Evolutionary conservation across 1,140 invertebrate genomes (phyloP).

Genomic region (Araneus ventricosus): DNA sequence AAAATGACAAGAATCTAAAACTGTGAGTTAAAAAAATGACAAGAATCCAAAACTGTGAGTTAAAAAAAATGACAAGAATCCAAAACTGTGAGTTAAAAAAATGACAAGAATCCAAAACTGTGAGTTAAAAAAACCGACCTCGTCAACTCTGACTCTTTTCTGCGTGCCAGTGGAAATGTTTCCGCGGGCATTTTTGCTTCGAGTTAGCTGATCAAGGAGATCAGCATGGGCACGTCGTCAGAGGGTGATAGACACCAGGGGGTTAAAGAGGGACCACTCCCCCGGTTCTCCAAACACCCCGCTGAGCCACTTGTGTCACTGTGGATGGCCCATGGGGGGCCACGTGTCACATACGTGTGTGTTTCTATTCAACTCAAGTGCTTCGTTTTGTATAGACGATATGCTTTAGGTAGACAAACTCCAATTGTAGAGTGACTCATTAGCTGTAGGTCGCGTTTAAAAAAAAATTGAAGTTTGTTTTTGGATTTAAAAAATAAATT

Average conservation of each 20-base stretch:
- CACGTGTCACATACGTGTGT: slow-evolving; percentile 30
- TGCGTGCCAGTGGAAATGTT: not conserved
- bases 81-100: too few species aligned
- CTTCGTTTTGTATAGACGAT: slow-evolving; percentile 43
- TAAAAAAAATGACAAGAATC: too few species aligned
- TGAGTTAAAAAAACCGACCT: not conserved
- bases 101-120: too few species aligned
- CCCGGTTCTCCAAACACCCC: not conserved
- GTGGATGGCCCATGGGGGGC: slow-evolving; percentile 10
- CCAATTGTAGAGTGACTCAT: not conserved
- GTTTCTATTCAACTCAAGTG: slow-evolving; percentile 35
- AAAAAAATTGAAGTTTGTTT: not conserved
- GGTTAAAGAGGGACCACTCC: not conserved
- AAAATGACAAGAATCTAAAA: too few species aligned
- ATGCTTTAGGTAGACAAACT: not conserved
- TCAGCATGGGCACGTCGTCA: slow-evolving; percentile 37
- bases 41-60: too few species aligned
- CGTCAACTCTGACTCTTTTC: not conserved
- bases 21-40: too few species aligned
- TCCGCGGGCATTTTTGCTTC: slow-evolving; percentile 31
- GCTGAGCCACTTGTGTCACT: slow-evolving; percentile 50
- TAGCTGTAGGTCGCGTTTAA: not conserved
- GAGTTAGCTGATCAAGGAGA: slow-evolving; percentile 62
- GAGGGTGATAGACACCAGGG: slow-evolving; percentile 38
- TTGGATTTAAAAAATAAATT: slow-evolving; percentile 20